These are phyloP conservation scores for Entomobrya proxima DNA, from an alignment of 2,888 invertebrate genomes.

Conservation along the genomic window DNA sequence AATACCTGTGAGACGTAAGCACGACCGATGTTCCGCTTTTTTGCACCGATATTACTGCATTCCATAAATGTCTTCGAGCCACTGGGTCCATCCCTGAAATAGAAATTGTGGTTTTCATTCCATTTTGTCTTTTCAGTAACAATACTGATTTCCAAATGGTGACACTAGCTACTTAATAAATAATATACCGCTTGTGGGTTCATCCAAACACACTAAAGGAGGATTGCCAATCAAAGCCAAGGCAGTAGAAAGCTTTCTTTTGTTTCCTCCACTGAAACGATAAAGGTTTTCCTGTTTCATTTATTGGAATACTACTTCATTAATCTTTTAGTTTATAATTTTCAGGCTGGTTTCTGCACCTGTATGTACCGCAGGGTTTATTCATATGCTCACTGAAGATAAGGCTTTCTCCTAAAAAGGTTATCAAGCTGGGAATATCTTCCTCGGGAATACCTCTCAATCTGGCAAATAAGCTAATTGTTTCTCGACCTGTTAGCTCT, in stretches of 20 bases:
- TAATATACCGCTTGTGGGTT: slow-evolving; percentile 79
- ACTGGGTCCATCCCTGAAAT: slow-evolving; percentile 91
- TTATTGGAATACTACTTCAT: background rate
- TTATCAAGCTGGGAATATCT: slow-evolving; percentile 77
- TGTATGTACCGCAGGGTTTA: slow-evolving; percentile 80
- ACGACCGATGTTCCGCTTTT: slow-evolving; percentile 86
- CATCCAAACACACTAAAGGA: slow-evolving; percentile 84
- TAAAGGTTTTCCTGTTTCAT: too few relatives aligned
- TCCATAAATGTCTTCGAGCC: slow-evolving; percentile 88
- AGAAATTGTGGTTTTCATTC: too few relatives aligned
- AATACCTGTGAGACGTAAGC: slow-evolving; percentile 85
- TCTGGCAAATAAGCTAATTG: slow-evolving; percentile 77
- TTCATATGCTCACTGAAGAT: slow-evolving; percentile 82
- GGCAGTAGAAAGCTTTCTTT: slow-evolving; percentile 85
- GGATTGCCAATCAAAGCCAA: slow-evolving; percentile 84
- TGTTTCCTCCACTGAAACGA: slow-evolving; percentile 84
- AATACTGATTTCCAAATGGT: too few relatives aligned
- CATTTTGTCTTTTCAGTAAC: too few relatives aligned
- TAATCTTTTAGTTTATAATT: background rate
- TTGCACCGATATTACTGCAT: slow-evolving; percentile 83
- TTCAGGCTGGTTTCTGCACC: slow-evolving; percentile 12
- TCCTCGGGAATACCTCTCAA: slow-evolving; percentile 77
- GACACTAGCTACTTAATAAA: too few relatives aligned
- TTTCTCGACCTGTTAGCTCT: slow-evolving; percentile 85
- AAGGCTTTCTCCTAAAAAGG: slow-evolving; percentile 80